A percentile compares a stretch with the other conserved stretches of the same genome.
Evolutionary conservation across 2,888 invertebrate genomes (phyloP).

Genomic region (Plusia festucae): DNA sequence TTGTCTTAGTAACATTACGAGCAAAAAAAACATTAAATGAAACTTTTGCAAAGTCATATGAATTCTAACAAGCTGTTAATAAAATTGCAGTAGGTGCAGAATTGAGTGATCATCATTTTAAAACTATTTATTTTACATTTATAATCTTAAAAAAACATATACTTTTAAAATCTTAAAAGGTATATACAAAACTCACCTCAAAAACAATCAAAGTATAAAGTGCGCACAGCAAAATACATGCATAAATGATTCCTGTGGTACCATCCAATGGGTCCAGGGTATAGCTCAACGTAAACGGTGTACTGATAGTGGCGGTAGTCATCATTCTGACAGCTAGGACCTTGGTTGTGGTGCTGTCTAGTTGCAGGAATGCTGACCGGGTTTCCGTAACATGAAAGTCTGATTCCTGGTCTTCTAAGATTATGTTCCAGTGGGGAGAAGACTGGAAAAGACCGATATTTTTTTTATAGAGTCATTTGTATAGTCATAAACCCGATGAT

Average conservation of each 20-base stretch:
- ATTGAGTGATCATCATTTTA: too few species aligned
- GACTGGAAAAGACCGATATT: slow-evolving; percentile 74
- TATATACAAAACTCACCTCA: slow-evolving; percentile 18
- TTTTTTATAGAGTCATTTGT: too few species aligned
- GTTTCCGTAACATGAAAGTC: slow-evolving; percentile 88
- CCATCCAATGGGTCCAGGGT: slow-evolving; percentile 28
- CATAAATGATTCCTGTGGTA: slow-evolving; percentile 27
- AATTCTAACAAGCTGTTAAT: too few species aligned
- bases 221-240: slow-evolving; percentile 21
- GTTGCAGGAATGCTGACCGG: slow-evolving; percentile 76
- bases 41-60: too few species aligned
- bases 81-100: too few species aligned
- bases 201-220: slow-evolving; percentile 33
- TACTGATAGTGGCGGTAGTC: slow-evolving; percentile 8
- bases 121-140: too few species aligned
- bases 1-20: too few species aligned
- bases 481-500: too few species aligned
- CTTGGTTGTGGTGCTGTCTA: slow-evolving; percentile 50
- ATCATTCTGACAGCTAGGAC: slow-evolving; percentile 19
- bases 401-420: slow-evolving; percentile 88
- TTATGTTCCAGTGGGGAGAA: slow-evolving; percentile 89
- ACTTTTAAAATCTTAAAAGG: too few species aligned
- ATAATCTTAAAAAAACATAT: too few species aligned
- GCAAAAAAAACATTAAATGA: too few species aligned
- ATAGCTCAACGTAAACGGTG: slow-evolving; percentile 34